Evolutionary conservation across 2,797 vertebrate species (phyloP), one percentile per base, ranked within the genome.

Genomic region (Pipistrellus pygmaeus): DNA sequence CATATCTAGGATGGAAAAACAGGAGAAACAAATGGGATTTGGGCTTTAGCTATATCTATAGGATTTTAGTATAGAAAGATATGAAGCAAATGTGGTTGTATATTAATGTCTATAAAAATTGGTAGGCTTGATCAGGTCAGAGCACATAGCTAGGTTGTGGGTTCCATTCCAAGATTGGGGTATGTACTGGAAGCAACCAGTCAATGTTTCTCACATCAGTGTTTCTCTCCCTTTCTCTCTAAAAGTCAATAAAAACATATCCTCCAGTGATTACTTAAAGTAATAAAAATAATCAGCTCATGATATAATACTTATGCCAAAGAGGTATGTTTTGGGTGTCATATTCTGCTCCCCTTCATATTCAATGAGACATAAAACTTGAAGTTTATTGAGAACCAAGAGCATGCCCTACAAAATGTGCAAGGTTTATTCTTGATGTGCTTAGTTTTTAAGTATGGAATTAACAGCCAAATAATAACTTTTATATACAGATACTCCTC

Each of bases 401-500:
- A 91, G 8, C 10, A 75, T 57, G 62, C 6, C 62, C 21, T 73
- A 71, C 23, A 85, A 76, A 75, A 69, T 25, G 1, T 7, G 6
- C 21, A 77, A 87, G 14, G 4, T 71, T 72, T 76, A 20, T 66
- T 66, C 4, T 5, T 68, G 13, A 84, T 84, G 14, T 55, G 14
- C 35, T 75, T 62, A 87, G 14, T 17, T 88, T 96, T 75, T 32
- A 91, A 80, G 80, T 75, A 68, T 55, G 68, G 32, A 68, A 46
- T 66, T 35, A 68, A 44, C 18, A 60, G 35, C 2, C 27, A 91
- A 78, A 80, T 53, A 32, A 77, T 89, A 32, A 69, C 21, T 78
- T 91, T 89, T 57, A n/a, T 71, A 71, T 66, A 35, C 14, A 41
- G 8, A 78, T 78, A 15, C 8, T 57, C 23, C 53, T 27, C 10